These are phyloP conservation scores for Bufotes viridis DNA, from an alignment of 2,797 vertebrate genomes.

Conservation along the genomic window DNA sequence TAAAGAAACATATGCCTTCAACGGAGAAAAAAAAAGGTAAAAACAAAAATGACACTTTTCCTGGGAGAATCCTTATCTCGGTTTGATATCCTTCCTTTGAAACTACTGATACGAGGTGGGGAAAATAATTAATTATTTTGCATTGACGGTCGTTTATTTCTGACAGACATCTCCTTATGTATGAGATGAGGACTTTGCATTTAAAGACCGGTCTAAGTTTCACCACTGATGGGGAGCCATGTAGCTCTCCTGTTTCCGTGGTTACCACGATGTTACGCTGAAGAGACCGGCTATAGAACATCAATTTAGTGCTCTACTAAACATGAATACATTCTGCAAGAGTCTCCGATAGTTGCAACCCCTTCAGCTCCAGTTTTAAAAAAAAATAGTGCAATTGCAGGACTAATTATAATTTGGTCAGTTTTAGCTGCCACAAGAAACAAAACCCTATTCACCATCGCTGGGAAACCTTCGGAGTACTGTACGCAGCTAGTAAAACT, in stretches of 20 bases:
- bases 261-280: constrained; percentile 52
- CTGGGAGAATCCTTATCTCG: background rate
- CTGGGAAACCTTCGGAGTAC: constrained; percentile 53
- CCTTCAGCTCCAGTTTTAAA: constrained; percentile 43
- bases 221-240: constrained; percentile 40
- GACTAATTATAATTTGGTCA: constrained; percentile 59
- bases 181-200: constrained; percentile 24
- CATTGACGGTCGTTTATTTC: background rate
- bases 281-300: constrained; percentile 57
- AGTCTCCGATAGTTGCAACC: constrained; percentile 51
- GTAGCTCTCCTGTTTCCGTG: constrained; percentile 56
- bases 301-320: constrained; percentile 63
- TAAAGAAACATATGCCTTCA: background rate
- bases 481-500: constrained; percentile 52
- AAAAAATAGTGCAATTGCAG: constrained; percentile 47
- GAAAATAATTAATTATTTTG: constrained; percentile 14
- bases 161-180: constrained; percentile 19
- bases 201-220: constrained; percentile 44
- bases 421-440: constrained; percentile 46
- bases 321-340: constrained; percentile 59
- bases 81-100: background rate
- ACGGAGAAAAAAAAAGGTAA: background rate
- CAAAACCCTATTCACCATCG: constrained; percentile 56
- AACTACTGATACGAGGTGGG: background rate
- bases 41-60: background rate